Conservation (phyloP, 2,888 invertebrate species). For the Galerucella pusilla region DNA sequence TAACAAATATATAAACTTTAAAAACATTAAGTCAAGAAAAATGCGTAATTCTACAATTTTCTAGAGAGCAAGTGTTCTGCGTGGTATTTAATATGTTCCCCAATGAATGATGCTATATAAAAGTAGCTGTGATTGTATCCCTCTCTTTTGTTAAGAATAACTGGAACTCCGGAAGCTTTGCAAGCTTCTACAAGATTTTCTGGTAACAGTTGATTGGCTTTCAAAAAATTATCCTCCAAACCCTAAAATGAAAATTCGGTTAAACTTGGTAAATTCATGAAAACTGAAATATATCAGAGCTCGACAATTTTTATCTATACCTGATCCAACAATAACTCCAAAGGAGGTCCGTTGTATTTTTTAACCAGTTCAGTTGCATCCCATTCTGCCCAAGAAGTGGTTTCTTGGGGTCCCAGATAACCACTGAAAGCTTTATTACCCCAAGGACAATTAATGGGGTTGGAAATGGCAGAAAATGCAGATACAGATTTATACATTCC, state of each 20-base stretch:
- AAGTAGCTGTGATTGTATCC: conserved; percentile 97
- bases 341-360: conserved; percentile 83
- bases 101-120: conserved; percentile 91
- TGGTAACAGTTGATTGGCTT: conserved; percentile 81
- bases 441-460: conserved; percentile 88
- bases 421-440: conserved; percentile 87
- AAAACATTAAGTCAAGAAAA: background rate
- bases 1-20: background rate
- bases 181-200: conserved; percentile 84
- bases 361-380: conserved; percentile 88
- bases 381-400: conserved; percentile 81
- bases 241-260: conserved; percentile 71
- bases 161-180: conserved; percentile 75
- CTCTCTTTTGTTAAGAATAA: conserved; percentile 77
- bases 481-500: conserved; percentile 89
- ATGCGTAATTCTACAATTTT: conserved; percentile 49
- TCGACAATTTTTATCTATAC: conserved; percentile 63
- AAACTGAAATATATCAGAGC: background rate
- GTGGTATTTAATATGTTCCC: conserved; percentile 93
- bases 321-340: conserved; percentile 91
- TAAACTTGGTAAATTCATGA: conserved; percentile 13
- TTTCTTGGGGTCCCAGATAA: conserved; percentile 78
- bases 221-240: conserved; percentile 81
- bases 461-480: conserved; percentile 94
- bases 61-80: conserved; percentile 72